Conservation (phyloP, 2,113 vertebrate species). For the Glaucomys volans region DNA sequence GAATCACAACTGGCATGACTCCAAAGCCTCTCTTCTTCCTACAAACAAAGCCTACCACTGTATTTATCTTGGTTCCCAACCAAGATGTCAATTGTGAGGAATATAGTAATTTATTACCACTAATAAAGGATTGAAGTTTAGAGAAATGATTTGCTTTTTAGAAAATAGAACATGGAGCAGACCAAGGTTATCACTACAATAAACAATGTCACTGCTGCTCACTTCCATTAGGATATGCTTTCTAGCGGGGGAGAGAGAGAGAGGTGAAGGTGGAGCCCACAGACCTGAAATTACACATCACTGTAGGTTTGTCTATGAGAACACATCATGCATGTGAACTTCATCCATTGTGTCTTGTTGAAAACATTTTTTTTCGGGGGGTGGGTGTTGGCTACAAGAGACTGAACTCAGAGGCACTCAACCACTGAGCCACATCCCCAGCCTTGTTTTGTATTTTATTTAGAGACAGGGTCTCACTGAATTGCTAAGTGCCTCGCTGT, state of each 20-base stretch:
- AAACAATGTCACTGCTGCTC: neutral
- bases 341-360: neutral
- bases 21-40: slow-evolving; percentile 35
- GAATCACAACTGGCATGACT: neutral
- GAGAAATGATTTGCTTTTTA: slow-evolving; percentile 65
- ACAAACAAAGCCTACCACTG: slow-evolving; percentile 15
- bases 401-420: too few species aligned
- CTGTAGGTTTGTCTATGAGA: neutral
- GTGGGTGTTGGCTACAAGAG: too few species aligned
- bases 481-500: too few species aligned
- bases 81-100: slow-evolving; percentile 47
- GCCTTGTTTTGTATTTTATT: too few species aligned
- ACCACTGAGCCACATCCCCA: too few species aligned
- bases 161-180: neutral
- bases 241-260: neutral
- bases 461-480: too few species aligned
- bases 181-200: slow-evolving; percentile 12
- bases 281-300: neutral
- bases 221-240: neutral
- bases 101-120: slow-evolving; percentile 51
- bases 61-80: slow-evolving; percentile 45
- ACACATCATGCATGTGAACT: neutral
- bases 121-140: slow-evolving; percentile 45
- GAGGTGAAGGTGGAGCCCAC: neutral
- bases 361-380: too few species aligned